Percentiles rank a stretch among this genome's conserved stretches.
These are phyloP conservation scores for Volucella inanis DNA, from an alignment of 2,888 invertebrate genomes.

Conservation along the genomic window DNA sequence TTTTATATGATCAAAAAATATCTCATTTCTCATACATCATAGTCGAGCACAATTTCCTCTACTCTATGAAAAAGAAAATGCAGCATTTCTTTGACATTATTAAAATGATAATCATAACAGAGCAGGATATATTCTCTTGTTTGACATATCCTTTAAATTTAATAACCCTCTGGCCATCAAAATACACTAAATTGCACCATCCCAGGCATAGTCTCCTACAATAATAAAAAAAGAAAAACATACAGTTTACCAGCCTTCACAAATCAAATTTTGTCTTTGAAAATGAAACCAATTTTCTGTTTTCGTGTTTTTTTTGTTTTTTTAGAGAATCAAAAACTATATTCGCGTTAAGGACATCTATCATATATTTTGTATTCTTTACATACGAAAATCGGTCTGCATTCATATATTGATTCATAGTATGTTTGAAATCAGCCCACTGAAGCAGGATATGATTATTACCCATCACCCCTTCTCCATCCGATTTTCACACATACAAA, in stretches of 20 bases:
- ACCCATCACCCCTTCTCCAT: background rate
- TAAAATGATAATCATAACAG: conserved; percentile 53
- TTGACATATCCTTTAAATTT: conserved; percentile 70
- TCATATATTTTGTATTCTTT: background rate
- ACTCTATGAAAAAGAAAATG: conserved; percentile 13
- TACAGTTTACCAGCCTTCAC: conserved; percentile 15
- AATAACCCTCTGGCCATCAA: conserved; percentile 61
- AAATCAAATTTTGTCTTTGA: conserved; percentile 53
- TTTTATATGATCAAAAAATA: conserved; percentile 33
- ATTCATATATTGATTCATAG: background rate
- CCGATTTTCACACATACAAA: conserved; percentile 40
- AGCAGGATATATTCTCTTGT: conserved; percentile 44
- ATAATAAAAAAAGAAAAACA: conserved; percentile 34
- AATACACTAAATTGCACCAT: conserved; percentile 31
- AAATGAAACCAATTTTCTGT: conserved; percentile 19
- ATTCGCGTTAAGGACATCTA: conserved; percentile 32
- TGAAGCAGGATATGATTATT: conserved; percentile 49
- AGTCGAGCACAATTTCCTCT: conserved; percentile 44
- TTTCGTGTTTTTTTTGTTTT: background rate
- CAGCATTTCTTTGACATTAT: conserved; percentile 63
- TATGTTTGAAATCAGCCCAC: conserved; percentile 30
- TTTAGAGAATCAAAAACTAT: conserved; percentile 31
- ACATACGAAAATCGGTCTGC: conserved; percentile 9
- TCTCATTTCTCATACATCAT: conserved; percentile 41
- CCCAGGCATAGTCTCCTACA: conserved; percentile 18